A percentile compares a stretch with the other conserved stretches of the same genome.
phyloP scores from a whole-genome alignment of 2,888 invertebrate species.

The Nomada lathburiana region DNA sequence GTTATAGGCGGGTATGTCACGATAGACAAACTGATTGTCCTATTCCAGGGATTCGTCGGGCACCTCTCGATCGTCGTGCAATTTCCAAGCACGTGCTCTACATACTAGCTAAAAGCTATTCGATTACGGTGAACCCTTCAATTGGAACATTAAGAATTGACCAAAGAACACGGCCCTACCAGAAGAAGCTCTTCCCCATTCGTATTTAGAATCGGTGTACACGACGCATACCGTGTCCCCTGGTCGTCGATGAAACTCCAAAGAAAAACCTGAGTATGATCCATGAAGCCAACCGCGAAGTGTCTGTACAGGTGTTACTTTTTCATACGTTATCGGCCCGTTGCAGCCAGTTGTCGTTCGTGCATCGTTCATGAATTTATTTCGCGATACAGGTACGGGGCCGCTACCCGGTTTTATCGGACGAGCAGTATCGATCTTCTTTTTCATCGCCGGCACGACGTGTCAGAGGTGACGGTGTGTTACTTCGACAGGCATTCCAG shows the following conservation, averaged over 20 bases:
- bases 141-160: neutral
- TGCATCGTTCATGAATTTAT: constrained; percentile 40
- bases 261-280: neutral
- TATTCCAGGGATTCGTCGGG: constrained; percentile 11
- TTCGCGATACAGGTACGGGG: constrained; percentile 41
- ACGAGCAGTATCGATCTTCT: constrained; percentile 46
- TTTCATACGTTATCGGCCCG: neutral
- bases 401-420: constrained; percentile 23
- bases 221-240: no score
- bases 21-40: constrained; percentile 4
- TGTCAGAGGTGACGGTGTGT: constrained; percentile 36
- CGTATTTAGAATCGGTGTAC: neutral
- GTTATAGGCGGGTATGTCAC: constrained; percentile 16
- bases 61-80: constrained; percentile 9
- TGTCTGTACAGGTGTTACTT: neutral
- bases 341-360: neutral
- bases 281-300: neutral
- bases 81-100: neutral
- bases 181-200: no score
- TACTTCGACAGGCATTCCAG: constrained; percentile 44
- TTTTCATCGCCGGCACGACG: constrained; percentile 43
- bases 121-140: neutral
- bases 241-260: neutral
- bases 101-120: neutral
- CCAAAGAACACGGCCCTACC: no score